phyloP scores from a whole-genome alignment of 2,888 invertebrate species.

The Drosophila peninsularis region DNA sequence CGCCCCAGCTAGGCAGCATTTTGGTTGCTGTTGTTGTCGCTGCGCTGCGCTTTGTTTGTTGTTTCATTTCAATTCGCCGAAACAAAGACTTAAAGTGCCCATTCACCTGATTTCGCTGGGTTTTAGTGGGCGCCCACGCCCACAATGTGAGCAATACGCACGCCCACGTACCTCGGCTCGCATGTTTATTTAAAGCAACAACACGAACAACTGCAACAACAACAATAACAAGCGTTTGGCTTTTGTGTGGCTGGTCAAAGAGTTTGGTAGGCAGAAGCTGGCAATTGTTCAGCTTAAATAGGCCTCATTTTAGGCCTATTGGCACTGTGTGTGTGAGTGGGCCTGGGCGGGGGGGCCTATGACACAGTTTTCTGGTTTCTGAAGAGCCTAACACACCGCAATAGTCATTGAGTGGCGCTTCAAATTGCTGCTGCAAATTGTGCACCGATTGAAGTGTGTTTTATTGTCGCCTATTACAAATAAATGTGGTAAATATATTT shows the following conservation, averaged over 20 bases:
- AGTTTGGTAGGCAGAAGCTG: slow-evolving; percentile 16
- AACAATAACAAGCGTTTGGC: slow-evolving; percentile 34
- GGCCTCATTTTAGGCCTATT: slow-evolving; percentile 59
- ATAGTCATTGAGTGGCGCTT: slow-evolving; percentile 26
- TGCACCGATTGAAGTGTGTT: slow-evolving; percentile 35
- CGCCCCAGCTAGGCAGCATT: slow-evolving; percentile 43
- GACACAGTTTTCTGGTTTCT: slow-evolving; percentile 54
- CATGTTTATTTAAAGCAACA: slow-evolving; percentile 72
- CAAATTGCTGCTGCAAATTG: slow-evolving; percentile 34
- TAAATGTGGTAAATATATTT: slow-evolving; percentile 13
- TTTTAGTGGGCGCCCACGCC: slow-evolving; percentile 49
- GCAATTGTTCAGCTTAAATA: slow-evolving; percentile 66
- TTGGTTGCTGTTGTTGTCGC: slow-evolving; percentile 45
- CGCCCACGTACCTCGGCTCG: slow-evolving; percentile 33
- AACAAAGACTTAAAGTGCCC: slow-evolving; percentile 80
- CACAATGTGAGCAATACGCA: slow-evolving; percentile 49
- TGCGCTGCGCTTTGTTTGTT: slow-evolving; percentile 62
- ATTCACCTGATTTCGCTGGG: slow-evolving; percentile 76
- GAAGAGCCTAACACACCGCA: slow-evolving; percentile 31
- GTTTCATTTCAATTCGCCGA: slow-evolving; percentile 76
- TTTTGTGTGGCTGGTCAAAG: slow-evolving; percentile 44
- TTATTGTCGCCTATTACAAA: slow-evolving; percentile 5
- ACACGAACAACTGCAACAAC: slow-evolving; percentile 14
- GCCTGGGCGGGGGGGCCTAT: slow-evolving; percentile 13
- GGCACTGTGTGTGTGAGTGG: slow-evolving; percentile 13